Evolutionary conservation across 2,888 invertebrate species (phyloP), one percentile per base, ranked within the genome.

Genomic region (Lissonota sp.): DNA sequence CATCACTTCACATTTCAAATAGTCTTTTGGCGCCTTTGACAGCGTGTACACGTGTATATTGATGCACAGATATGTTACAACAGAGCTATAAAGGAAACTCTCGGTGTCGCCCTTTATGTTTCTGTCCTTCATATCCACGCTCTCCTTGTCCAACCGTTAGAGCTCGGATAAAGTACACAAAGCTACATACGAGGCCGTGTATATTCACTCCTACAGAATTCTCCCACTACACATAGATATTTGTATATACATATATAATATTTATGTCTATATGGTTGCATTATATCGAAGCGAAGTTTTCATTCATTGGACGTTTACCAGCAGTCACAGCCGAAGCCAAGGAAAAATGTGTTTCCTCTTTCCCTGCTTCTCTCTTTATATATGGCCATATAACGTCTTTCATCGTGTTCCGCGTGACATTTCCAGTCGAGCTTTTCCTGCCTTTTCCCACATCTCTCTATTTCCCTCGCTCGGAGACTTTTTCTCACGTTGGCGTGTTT

Each of bases 221-320:
- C 55, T 53, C 58, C 49, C 49, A 8, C 7, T 46, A 46, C 6
- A 8, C 7, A 66, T 51, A 53, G 39, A 67, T 66, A 42, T 39
- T 37, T 10, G 14, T 6, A 40, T 12, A 12, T 26, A 37, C 12
- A n/a, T n/a, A n/a, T n/a, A n/a, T n/a, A n/a, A n/a, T n/a, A n/a
- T n/a, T n/a, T n/a, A n/a, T n/a, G n/a, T n/a, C n/a, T n/a, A n/a
- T n/a, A 10, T 44, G 26, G 57, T 42, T 7, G 49, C 49, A 6
- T 12, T 37, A 37, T 16, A 37, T 57, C 26, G 14, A 44, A 5
- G n/a, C 51, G 51, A 55, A 69, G 64, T 69, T 1, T 72, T 76
- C 69, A 70, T 78, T 81, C 66, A 73, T 78, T 49, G 64, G 64
- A 66, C 69, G 69, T 73, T 77, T 62, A 75, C 62, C 70, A 63